Evolutionary conservation across 2,888 invertebrate genomes (phyloP).

Genomic region (Leucoma salicis): DNA sequence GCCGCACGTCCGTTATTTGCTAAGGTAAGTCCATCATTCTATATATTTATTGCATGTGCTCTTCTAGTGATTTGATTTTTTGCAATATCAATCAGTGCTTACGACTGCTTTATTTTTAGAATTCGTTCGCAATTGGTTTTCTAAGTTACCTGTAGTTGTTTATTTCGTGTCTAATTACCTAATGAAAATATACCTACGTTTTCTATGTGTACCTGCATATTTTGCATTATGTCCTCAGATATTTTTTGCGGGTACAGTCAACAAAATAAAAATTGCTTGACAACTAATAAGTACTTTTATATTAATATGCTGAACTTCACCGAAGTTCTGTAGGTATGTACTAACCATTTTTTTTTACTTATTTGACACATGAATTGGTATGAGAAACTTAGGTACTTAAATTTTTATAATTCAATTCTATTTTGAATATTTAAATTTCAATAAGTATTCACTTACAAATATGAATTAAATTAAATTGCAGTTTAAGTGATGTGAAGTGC

Average conservation of each 20-base stretch:
- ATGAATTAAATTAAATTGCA: conserved; percentile 35
- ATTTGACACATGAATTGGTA: neutral
- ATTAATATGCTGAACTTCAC: conserved; percentile 23
- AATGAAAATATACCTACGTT: conserved; percentile 9
- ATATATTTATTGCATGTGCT: conserved; percentile 37
- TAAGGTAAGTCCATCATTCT: conserved; percentile 61
- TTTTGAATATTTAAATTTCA: neutral
- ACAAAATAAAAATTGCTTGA: conserved; percentile 27
- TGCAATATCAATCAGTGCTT: conserved; percentile 30
- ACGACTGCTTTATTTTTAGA: conserved; percentile 47
- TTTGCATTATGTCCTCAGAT: conserved; percentile 27
- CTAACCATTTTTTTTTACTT: conserved; percentile 20
- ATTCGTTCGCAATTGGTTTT: conserved; percentile 24
- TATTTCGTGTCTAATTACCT: conserved; percentile 17
- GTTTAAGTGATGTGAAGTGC: conserved; percentile 71
- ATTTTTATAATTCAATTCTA: conserved; percentile 8
- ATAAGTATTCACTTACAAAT: conserved; percentile 4
- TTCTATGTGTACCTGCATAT: conserved; percentile 22
- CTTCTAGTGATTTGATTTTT: conserved; percentile 26
- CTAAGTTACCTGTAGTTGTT: conserved; percentile 14
- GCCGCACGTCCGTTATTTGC: conserved; percentile 66
- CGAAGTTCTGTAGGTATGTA: conserved; percentile 31
- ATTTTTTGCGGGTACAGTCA: conserved; percentile 30
- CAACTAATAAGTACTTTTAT: conserved; percentile 24
- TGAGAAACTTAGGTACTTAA: conserved; percentile 29